Conservation (phyloP, 2,113 vertebrate genomes). For the Sander vitreus region DNA sequence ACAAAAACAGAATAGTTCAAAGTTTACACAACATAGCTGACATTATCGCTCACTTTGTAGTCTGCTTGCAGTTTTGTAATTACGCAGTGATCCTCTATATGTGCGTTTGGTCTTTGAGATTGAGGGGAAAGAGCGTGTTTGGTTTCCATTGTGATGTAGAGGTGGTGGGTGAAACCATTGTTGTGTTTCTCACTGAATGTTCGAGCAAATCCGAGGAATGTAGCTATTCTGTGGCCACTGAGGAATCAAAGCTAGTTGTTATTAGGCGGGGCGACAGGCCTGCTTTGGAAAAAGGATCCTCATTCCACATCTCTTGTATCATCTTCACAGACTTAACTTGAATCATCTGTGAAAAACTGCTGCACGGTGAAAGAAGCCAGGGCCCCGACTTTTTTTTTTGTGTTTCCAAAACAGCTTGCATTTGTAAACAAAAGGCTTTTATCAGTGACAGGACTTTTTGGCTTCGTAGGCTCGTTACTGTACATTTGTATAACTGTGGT, state of each 20-base stretch:
- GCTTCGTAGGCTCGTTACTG: conserved; percentile 65
- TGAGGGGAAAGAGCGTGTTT: conserved; percentile 27
- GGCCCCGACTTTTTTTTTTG: conserved; percentile 9
- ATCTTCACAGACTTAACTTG: conserved; percentile 48
- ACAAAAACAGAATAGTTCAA: conserved; percentile 16
- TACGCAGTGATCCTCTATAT: conserved; percentile 21
- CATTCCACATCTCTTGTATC: conserved; percentile 63
- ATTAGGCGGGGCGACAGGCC: conserved; percentile 46
- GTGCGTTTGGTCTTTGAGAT: conserved; percentile 38
- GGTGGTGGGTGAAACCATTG: conserved; percentile 44
- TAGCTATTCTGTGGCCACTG: conserved; percentile 47
- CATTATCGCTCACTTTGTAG: conserved; percentile 43
- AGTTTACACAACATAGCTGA: conserved; percentile 51
- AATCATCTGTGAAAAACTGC: conserved; percentile 41
- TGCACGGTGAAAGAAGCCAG: conserved; percentile 52
- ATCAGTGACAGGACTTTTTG: conserved; percentile 47
- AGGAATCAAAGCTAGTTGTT: conserved; percentile 52
- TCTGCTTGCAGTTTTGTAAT: conserved; percentile 54
- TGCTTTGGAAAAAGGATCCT: conserved; percentile 41
- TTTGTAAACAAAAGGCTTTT: conserved; percentile 62
- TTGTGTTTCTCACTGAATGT: conserved; percentile 65
- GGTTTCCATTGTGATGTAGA: conserved; percentile 42
- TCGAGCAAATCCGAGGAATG: conserved; percentile 73
- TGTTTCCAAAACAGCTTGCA: conserved; percentile 51
- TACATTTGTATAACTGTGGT: conserved; percentile 49